A percentile compares a stretch with the other conserved stretches of the same genome.
Conservation (phyloP, 2,797 vertebrate species). For the Poeciliopsis turneri region DNA sequence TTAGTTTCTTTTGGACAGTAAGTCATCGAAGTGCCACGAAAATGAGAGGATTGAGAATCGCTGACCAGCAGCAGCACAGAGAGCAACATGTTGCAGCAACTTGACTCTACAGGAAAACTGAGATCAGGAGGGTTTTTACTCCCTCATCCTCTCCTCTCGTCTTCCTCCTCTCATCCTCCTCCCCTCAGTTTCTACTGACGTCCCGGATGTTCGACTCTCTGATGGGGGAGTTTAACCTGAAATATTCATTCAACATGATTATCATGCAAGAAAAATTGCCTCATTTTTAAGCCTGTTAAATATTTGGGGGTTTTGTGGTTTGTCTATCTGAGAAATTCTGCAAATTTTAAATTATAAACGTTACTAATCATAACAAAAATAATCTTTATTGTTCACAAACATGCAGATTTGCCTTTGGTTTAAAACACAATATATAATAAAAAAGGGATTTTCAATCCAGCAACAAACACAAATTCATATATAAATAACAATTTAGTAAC, state of each 20-base stretch:
- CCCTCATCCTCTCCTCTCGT: too few species aligned
- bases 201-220: background rate
- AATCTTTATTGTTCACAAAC: too few species aligned
- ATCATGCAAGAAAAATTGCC: background rate
- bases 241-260: background rate
- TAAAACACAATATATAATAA: too few species aligned
- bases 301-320: background rate
- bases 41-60: background rate
- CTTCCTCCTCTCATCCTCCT: too few species aligned
- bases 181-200: background rate
- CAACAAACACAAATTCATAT: too few species aligned
- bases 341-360: background rate
- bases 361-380: too few species aligned
- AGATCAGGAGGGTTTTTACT: background rate
- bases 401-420: too few species aligned
- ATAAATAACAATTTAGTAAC: too few species aligned
- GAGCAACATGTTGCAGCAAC: conserved; percentile 3
- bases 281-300: background rate
- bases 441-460: too few species aligned
- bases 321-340: background rate
- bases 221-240: background rate
- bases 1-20: background rate
- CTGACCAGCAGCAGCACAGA: background rate
- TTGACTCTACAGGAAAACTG: background rate
- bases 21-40: conserved; percentile 1